phyloP scores from a whole-genome alignment of 1,140 invertebrate species.

The Pygmarrhopalites habei region DNA sequence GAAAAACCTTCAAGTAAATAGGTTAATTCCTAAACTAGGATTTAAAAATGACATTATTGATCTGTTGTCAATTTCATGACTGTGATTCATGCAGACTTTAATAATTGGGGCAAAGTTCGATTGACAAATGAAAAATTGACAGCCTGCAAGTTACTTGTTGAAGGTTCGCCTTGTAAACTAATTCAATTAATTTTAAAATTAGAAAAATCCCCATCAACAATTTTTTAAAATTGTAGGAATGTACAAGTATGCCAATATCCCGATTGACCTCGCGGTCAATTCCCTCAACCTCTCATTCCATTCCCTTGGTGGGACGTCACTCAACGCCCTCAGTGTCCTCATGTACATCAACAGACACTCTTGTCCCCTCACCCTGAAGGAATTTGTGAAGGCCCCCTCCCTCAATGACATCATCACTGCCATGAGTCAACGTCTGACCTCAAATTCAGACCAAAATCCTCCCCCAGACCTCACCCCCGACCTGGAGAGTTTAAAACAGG shows the following conservation, averaged over 20 bases:
- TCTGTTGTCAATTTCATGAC: too few relatives aligned
- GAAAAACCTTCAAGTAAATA: too few relatives aligned
- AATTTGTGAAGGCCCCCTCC: neutral
- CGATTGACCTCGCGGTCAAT: neutral
- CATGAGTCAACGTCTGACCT: neutral
- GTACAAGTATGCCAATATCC: conserved; percentile 11
- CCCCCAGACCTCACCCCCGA: neutral
- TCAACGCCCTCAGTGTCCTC: conserved; percentile 75
- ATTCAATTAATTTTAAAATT: too few relatives aligned
- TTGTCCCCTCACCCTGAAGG: conserved; percentile 42
- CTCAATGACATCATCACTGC: neutral
- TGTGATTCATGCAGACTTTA: too few relatives aligned
- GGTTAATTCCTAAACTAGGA: too few relatives aligned
- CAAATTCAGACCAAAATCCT: neutral
- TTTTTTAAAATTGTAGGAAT: too few relatives aligned
- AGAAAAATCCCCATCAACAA: too few relatives aligned
- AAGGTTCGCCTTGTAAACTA: too few relatives aligned
- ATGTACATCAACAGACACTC: conserved; percentile 67
- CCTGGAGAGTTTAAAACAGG: neutral
- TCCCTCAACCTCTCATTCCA: conserved; percentile 62
- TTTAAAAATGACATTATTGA: too few relatives aligned
- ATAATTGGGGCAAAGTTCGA: neutral
- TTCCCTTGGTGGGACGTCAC: conserved; percentile 75
- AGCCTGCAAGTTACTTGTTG: too few relatives aligned
- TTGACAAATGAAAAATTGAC: too few relatives aligned